phyloP scores from a whole-genome alignment of 2,888 invertebrate genomes.

The Petrophora chlorosata region DNA sequence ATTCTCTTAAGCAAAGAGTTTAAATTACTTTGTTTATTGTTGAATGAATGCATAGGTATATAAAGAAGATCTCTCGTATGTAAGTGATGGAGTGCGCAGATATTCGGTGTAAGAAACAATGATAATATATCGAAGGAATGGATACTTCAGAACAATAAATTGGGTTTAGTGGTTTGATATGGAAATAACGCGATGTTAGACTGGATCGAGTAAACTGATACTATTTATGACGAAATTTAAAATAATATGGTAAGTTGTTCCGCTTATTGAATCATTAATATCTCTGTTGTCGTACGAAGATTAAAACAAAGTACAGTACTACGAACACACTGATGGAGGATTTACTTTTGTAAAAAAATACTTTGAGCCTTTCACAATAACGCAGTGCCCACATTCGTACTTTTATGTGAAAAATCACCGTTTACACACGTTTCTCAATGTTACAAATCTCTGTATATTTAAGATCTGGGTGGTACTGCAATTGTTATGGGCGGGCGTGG shows the following conservation, averaged over 20 bases:
- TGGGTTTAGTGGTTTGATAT: conserved; percentile 34
- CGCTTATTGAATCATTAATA: conserved; percentile 3
- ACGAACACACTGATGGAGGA: no score
- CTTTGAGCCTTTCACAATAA: no score
- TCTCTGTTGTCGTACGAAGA: no score
- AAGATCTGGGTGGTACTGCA: no score
- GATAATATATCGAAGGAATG: conserved; percentile 43
- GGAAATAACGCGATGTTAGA: conserved; percentile 29
- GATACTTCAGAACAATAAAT: conserved; percentile 37
- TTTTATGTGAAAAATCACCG: no score
- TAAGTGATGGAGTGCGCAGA: conserved; percentile 58
- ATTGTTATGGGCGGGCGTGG: no score
- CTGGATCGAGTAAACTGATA: conserved; percentile 18
- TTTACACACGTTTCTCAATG: no score
- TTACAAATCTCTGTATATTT: no score
- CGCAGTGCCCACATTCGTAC: no score
- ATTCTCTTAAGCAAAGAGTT: conserved; percentile 48
- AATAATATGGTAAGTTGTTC: conserved; percentile 14
- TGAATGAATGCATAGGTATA: conserved; percentile 60
- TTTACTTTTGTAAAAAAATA: no score
- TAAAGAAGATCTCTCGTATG: conserved; percentile 64
- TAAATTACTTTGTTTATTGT: conserved; percentile 43
- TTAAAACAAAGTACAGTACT: no score
- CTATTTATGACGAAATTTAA: conserved; percentile 31
- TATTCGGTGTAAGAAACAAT: conserved; percentile 42